Conservation (phyloP, 2,797 vertebrate genomes). For the Sardinella longiceps region DNA sequence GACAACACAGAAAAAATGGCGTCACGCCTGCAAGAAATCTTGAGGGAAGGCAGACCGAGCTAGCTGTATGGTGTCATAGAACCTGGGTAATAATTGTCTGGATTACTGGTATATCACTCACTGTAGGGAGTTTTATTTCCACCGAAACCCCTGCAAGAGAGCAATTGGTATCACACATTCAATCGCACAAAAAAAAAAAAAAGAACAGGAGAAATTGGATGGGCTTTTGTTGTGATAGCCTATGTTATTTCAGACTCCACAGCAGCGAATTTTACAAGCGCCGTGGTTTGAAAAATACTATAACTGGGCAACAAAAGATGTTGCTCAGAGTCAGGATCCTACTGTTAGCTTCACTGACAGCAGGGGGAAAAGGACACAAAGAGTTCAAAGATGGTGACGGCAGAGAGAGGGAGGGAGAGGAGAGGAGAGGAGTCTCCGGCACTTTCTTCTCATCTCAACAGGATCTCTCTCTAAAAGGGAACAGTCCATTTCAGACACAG, state of each 20-base stretch:
- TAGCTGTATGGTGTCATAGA: background rate
- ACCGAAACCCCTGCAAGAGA: background rate
- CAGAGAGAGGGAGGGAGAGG: background rate
- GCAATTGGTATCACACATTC: background rate
- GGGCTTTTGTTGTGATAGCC: background rate
- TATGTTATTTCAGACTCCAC: background rate
- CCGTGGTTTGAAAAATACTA: background rate
- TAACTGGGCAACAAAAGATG: background rate
- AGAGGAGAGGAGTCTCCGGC: background rate
- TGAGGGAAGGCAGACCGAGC: background rate
- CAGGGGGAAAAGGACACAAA: background rate
- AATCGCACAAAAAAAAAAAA: background rate
- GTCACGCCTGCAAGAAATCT: background rate
- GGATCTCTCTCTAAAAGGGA: background rate
- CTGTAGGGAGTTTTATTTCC: background rate
- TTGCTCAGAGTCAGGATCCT: background rate
- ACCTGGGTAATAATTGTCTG: background rate
- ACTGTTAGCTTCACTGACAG: background rate
- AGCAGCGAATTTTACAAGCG: background rate
- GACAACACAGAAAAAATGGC: background rate
- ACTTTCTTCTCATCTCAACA: constrained; percentile 11
- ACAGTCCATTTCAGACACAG: background rate
- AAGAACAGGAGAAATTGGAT: background rate
- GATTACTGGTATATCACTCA: background rate
- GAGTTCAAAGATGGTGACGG: background rate